phyloP scores from a whole-genome alignment of 2,888 invertebrate genomes.

The Platycnemis pennipes region DNA sequence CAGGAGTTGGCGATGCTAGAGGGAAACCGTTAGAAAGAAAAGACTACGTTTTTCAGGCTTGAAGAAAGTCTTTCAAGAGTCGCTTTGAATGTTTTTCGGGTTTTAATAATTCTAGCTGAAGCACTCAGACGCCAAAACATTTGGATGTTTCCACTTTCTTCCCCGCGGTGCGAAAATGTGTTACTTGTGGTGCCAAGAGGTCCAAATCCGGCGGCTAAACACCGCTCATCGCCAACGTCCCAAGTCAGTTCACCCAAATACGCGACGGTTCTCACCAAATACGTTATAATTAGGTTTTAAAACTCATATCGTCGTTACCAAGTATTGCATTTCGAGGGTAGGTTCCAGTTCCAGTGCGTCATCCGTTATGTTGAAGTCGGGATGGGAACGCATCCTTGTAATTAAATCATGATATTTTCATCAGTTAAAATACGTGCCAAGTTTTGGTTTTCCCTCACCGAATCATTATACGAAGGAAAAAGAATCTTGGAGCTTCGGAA shows the following conservation, averaged over 20 bases:
- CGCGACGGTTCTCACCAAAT: neutral
- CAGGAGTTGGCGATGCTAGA: too few relatives aligned
- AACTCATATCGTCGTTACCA: neutral
- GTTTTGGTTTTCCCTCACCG: too few relatives aligned
- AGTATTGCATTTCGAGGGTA: neutral
- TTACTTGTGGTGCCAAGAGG: neutral
- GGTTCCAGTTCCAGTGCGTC: too few relatives aligned
- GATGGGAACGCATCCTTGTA: too few relatives aligned
- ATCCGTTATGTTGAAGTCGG: too few relatives aligned
- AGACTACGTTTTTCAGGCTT: neutral
- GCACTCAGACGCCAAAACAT: neutral
- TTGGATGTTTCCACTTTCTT: neutral
- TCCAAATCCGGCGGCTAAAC: neutral
- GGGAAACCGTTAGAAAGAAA: neutral
- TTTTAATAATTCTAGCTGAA: neutral
- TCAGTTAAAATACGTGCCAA: too few relatives aligned
- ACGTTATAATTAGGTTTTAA: neutral
- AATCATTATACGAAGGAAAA: too few relatives aligned
- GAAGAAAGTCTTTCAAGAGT: neutral
- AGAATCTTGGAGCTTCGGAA: too few relatives aligned
- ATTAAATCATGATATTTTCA: too few relatives aligned
- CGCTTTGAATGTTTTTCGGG: neutral
- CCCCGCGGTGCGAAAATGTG: neutral
- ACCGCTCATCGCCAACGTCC: neutral
- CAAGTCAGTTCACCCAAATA: neutral